Evolutionary conservation across 2,797 vertebrate species (phyloP), one percentile per base, ranked within the genome.

Genomic region (Benthosema pterotum): DNA sequence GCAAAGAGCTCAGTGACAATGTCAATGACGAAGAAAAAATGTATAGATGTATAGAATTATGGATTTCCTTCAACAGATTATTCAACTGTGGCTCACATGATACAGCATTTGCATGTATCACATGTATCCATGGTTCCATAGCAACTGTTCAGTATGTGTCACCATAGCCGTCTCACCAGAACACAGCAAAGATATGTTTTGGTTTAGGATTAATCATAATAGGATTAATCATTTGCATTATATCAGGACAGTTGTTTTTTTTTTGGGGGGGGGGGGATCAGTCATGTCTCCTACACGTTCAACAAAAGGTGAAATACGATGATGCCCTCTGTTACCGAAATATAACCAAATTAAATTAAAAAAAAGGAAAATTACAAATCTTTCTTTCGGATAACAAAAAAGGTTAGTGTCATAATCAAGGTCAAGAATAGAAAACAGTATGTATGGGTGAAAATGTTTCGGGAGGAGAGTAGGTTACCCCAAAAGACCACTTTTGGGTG

Each of bases 271-370:
- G n/a, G n/a, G n/a, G n/a, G n/a, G n/a, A n/a, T n/a, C n/a, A n/a
- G n/a, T n/a, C n/a, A n/a, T n/a, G n/a, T n/a, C n/a, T n/a, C n/a
- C n/a, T n/a, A n/a, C n/a, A n/a, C n/a, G n/a, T n/a, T n/a, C n/a
- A n/a, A n/a, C n/a, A n/a, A n/a, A 19, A 75, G 79, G 67, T 57
- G 43, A 69, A 69, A 28, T 19, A 14, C 7, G 2, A 25, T 14
- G 5, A 25, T n/a, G 11, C 9, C 45, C 56, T 68, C 68, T 75
- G 79, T 58, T 47, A 43, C 50, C 61, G 62, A 67, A 83, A 77
- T 79, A 71, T 79, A 71, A 65, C 22, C 22, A 25, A 25, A 25
- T 25, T 1, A 25, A 25, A 3, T 64, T 2, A 38, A 38, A 38
- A 1, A 38, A 38, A 38, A 67, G 17, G 18, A 65, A 64, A 81